These are phyloP conservation scores for Cerastoderma edule DNA, from an alignment of 2,888 invertebrate species.

Conservation along the genomic window DNA sequence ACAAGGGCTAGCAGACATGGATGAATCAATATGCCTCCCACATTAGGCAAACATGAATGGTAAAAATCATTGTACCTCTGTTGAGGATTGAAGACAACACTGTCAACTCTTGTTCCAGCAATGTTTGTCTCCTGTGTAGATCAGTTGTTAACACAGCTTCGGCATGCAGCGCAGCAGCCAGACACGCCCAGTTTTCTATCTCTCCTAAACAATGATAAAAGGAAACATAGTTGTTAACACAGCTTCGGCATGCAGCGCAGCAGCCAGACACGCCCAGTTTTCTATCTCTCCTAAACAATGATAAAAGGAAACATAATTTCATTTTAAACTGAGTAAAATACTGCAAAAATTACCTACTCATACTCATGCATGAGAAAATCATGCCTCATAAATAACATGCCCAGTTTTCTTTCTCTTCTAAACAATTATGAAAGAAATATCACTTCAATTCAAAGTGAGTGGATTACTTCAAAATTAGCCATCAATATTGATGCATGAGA, in stretches of 20 bases:
- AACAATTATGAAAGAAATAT: no score
- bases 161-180: constrained; percentile 84
- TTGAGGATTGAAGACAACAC: constrained; percentile 41
- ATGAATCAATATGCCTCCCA: no score
- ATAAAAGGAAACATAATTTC: background rate
- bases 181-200: constrained; percentile 88
- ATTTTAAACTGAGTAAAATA: background rate
- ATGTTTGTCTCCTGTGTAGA: constrained; percentile 23
- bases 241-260: constrained; percentile 63
- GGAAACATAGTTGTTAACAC: background rate
- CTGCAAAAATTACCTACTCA: constrained; percentile 83
- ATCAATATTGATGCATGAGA: no score
- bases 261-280: constrained; percentile 88
- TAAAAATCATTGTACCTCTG: constrained; percentile 42
- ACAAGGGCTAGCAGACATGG: no score
- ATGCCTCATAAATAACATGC: no score
- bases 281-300: constrained; percentile 83
- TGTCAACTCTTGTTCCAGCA: constrained; percentile 55
- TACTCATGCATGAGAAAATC: background rate
- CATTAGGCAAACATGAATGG: no score
- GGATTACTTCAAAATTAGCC: no score
- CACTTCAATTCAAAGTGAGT: no score
- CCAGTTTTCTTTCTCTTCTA: constrained; percentile 87
- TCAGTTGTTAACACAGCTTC: constrained; percentile 61
- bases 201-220: constrained; percentile 52